Conservation (phyloP, 2,113 vertebrate species). For the Pseudopodoces humilis region DNA sequence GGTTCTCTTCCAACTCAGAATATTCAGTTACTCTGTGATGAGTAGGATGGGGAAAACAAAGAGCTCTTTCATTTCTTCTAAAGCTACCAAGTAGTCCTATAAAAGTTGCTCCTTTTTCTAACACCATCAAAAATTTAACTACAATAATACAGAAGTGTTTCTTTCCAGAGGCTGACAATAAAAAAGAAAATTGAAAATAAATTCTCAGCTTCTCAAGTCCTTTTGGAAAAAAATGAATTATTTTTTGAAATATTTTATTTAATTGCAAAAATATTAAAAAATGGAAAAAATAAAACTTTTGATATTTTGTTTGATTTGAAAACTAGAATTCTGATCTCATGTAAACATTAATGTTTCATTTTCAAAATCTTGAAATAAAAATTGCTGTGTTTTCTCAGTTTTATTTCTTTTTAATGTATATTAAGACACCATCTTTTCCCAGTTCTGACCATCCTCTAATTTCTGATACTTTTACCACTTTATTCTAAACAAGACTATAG, state of each 20-base stretch:
- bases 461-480: background rate
- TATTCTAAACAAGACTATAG: background rate
- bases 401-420: background rate
- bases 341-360: background rate
- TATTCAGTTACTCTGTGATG: background rate
- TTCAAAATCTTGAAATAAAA: background rate
- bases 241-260: background rate
- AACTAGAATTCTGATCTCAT: background rate
- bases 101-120: background rate
- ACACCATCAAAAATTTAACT: background rate
- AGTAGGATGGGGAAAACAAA: background rate
- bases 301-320: background rate
- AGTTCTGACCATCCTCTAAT: background rate
- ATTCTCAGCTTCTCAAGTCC: background rate
- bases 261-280: background rate
- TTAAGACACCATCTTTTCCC: background rate
- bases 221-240: rapidly evolving
- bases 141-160: background rate
- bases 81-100: background rate
- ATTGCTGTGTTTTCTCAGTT: background rate
- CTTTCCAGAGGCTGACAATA: background rate
- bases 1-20: background rate
- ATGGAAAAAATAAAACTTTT: rapidly evolving
- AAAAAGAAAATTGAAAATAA: background rate
- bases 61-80: background rate